These are phyloP conservation scores for Myrmophylax atrothorax DNA, from an alignment of 2,113 vertebrate genomes.

Conservation along the genomic window DNA sequence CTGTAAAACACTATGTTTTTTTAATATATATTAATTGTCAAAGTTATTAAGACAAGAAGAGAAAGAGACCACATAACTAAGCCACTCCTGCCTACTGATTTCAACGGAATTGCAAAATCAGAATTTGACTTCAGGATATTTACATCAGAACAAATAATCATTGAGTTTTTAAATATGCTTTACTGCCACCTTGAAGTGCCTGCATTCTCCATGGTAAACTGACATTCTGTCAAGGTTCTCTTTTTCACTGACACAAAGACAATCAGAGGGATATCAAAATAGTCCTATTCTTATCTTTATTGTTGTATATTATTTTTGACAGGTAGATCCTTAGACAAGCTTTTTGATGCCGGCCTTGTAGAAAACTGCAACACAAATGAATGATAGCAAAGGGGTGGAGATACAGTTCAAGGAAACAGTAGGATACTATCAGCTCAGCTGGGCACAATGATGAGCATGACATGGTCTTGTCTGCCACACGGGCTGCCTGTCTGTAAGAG, in stretches of 20 bases:
- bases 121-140: background rate
- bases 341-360: background rate
- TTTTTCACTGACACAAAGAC: background rate
- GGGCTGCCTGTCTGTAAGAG: background rate
- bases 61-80: background rate
- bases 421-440: background rate
- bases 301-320: background rate
- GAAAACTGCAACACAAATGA: background rate
- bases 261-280: background rate
- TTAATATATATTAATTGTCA: background rate
- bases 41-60: background rate
- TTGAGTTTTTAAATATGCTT: background rate
- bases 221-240: background rate
- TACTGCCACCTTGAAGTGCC: background rate
- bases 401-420: background rate
- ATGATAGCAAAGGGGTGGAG: background rate
- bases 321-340: background rate
- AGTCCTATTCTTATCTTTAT: background rate
- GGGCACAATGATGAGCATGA: background rate
- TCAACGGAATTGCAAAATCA: background rate
- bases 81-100: background rate
- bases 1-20: background rate
- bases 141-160: background rate
- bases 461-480: rapidly evolving
- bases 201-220: background rate